Conservation (phyloP, 2,888 invertebrate genomes). For the Caenorhabditis sp. region DNA sequence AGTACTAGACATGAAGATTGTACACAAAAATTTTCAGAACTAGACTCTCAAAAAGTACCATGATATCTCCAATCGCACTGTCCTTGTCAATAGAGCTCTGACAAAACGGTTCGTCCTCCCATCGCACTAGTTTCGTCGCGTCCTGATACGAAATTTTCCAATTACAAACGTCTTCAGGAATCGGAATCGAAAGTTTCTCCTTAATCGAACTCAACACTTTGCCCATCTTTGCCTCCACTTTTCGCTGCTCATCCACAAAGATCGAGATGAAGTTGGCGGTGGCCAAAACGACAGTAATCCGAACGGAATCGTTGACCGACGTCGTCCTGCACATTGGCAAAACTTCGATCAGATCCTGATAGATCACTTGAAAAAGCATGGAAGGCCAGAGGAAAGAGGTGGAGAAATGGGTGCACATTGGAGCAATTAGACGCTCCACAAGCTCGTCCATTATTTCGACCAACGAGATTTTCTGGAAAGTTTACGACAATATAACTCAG, state of each 20-base stretch:
- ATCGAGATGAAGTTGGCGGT: constrained; percentile 47
- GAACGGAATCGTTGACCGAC: constrained; percentile 45
- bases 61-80: constrained; percentile 58
- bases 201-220: constrained; percentile 10
- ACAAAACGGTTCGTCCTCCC: constrained; percentile 66
- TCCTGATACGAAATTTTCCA: constrained; percentile 56
- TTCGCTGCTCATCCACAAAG: constrained; percentile 26
- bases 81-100: constrained; percentile 65
- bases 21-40: neutral
- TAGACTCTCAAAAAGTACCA: constrained; percentile 33
- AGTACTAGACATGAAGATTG: no score
- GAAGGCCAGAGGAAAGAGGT: constrained; percentile 35
- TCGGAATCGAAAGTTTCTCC: constrained; percentile 36
- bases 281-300: constrained; percentile 37
- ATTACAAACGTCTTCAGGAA: constrained; percentile 47
- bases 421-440: constrained; percentile 34
- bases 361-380: constrained; percentile 48
- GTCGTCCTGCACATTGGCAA: constrained; percentile 41
- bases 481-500: no score
- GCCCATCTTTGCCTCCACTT: constrained; percentile 15
- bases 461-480: constrained; percentile 48
- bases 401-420: constrained; percentile 29
- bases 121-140: constrained; percentile 47
- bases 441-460: constrained; percentile 47
- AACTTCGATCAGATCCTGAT: constrained; percentile 47